A percentile compares a stretch with the other conserved stretches of the same genome.
These are phyloP conservation scores for Trichechus manatus DNA, from an alignment of 2,113 vertebrate species.

Conservation along the genomic window DNA sequence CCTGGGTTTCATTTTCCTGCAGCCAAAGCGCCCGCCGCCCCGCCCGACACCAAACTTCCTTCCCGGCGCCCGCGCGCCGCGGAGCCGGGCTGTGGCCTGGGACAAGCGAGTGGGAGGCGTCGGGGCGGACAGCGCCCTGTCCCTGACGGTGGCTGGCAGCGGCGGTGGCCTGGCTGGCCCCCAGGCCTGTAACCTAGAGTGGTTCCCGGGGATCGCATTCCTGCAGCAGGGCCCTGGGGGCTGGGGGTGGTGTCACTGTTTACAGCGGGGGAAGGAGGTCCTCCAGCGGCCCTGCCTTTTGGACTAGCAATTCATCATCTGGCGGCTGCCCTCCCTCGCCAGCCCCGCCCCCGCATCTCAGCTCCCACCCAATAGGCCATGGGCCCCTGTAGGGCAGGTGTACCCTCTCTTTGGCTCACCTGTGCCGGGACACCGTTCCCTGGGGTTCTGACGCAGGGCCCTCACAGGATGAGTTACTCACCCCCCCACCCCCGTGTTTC, in stretches of 20 bases:
- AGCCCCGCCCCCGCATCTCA: not conserved
- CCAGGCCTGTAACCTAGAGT: not conserved
- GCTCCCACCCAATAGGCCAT: not conserved
- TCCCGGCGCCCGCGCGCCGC: not conserved
- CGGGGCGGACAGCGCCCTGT: accelerated
- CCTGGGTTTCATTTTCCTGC: not conserved
- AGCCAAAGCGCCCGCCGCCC: not conserved
- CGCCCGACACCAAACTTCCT: not conserved
- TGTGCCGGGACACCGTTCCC: not conserved
- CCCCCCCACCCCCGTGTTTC: not conserved
- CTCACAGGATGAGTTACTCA: not conserved
- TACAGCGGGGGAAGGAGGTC: not conserved
- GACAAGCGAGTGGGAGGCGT: not conserved
- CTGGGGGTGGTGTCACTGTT: not conserved
- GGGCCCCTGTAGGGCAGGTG: not conserved
- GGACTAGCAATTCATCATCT: not conserved
- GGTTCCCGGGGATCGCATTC: not conserved
- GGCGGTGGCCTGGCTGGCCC: not conserved
- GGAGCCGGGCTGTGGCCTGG: not conserved
- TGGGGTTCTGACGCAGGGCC: not conserved
- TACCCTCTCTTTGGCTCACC: not conserved
- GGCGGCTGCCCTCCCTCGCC: not conserved
- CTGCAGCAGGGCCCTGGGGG: not conserved
- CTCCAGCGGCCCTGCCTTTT: not conserved
- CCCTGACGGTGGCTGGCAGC: not conserved